phyloP scores from a whole-genome alignment of 2,113 vertebrate genomes.

The Catharus minimus region DNA sequence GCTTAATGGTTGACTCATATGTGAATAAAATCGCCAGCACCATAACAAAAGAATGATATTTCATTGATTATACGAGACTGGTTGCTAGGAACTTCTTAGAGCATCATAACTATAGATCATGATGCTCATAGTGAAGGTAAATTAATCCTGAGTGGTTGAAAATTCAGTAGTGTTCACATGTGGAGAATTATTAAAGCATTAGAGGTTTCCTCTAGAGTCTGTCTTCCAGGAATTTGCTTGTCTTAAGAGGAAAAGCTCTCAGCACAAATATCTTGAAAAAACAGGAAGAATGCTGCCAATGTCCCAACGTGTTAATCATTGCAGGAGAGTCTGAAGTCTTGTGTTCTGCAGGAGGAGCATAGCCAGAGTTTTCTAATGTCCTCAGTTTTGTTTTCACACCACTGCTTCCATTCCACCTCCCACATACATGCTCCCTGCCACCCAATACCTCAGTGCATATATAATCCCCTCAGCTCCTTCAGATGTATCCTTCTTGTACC shows the following conservation, averaged over 20 bases:
- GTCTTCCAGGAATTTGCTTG: not conserved
- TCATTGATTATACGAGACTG: not conserved
- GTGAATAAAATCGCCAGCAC: not conserved
- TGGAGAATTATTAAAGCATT: not conserved
- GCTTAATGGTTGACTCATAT: not conserved
- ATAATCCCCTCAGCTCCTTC: not conserved
- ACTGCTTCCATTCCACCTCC: not conserved
- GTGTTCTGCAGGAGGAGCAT: not conserved
- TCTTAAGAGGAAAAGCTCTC: not conserved
- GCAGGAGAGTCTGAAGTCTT: not conserved
- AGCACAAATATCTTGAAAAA: not conserved
- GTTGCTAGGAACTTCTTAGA: not conserved
- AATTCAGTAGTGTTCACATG: not conserved
- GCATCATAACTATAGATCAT: not conserved
- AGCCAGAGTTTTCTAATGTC: not conserved
- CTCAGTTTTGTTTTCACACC: not conserved
- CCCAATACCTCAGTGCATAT: not conserved
- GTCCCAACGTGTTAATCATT: not conserved
- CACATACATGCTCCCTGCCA: not conserved
- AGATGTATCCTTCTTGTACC: not conserved
- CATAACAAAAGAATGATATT: not conserved
- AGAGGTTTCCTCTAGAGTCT: not conserved
- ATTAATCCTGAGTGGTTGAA: not conserved
- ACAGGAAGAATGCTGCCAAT: not conserved
- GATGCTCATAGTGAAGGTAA: not conserved